Conservation (phyloP, 2,113 vertebrate genomes). For the Camelus bactrianus region DNA sequence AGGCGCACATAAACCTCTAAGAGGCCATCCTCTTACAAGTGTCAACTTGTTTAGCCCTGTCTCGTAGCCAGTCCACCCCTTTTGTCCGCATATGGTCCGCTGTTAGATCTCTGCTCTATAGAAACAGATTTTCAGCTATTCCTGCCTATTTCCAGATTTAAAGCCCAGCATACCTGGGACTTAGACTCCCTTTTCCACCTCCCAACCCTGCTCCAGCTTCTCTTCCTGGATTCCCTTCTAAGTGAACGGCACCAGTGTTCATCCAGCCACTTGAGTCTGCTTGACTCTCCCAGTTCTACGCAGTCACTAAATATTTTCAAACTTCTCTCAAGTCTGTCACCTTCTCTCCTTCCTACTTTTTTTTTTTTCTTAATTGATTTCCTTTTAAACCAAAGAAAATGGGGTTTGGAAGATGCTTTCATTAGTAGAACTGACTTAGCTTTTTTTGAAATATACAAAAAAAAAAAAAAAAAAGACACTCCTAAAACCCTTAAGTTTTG, state of each 20-base stretch:
- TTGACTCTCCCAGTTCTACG: background rate
- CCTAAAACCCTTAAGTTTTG: background rate
- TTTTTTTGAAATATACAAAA: background rate
- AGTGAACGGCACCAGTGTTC: background rate
- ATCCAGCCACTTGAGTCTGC: background rate
- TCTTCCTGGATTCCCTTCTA: background rate
- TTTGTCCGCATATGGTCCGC: background rate
- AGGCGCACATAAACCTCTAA: background rate
- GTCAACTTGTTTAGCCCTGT: background rate
- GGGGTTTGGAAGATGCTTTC: slow-evolving; percentile 26
- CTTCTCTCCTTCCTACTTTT: background rate
- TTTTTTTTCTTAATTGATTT: background rate
- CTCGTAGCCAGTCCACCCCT: background rate
- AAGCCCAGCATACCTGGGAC: background rate
- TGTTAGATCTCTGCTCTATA: background rate
- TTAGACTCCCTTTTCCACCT: background rate
- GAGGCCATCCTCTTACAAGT: background rate
- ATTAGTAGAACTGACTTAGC: slow-evolving; percentile 32
- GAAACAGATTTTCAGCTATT: background rate
- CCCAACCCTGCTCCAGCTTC: background rate
- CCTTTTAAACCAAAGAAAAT: slow-evolving; percentile 63
- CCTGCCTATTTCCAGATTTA: background rate
- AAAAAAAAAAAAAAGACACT: background rate
- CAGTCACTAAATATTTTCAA: background rate
- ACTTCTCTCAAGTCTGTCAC: background rate